Percentiles rank a stretch among this genome's conserved stretches.
Evolutionary conservation across 92 coral and sea anemone species (phyloP).

Genomic region (Epizoanthus scotinus): DNA sequence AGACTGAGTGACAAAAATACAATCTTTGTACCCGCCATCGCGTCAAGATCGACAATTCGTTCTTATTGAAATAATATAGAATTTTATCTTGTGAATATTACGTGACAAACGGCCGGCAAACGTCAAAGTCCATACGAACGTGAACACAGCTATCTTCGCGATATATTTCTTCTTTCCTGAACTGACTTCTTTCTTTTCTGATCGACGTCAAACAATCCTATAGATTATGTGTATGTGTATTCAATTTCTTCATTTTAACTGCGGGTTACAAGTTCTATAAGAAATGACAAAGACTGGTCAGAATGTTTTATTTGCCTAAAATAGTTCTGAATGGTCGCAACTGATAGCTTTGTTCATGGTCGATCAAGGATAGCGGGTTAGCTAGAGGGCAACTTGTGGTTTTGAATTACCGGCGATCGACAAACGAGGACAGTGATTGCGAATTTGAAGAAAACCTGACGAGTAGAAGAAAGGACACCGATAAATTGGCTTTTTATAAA

Average conservation of each 20-base stretch:
- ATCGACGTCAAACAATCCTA: too few relatives aligned
- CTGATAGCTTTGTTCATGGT: conserved; percentile 19
- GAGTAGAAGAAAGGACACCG: not conserved
- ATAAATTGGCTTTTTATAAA: not conserved
- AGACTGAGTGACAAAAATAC: too few relatives aligned
- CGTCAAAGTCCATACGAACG: not conserved
- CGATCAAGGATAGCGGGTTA: conserved; percentile 22
- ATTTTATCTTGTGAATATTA: not conserved
- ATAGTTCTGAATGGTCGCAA: conserved; percentile 11
- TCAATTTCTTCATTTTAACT: too few relatives aligned
- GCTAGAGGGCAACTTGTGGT: conserved; percentile 30
- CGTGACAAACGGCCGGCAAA: not conserved
- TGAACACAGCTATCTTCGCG: too few relatives aligned
- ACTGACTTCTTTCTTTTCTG: too few relatives aligned
- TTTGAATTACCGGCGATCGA: conserved; percentile 9
- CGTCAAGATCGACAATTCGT: too few relatives aligned
- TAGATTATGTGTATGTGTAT: too few relatives aligned
- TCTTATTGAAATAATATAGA: not conserved
- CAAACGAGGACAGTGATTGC: not conserved
- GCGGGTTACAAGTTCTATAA: too few relatives aligned
- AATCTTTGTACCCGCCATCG: too few relatives aligned
- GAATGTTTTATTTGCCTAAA: not conserved
- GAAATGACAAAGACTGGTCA: not conserved
- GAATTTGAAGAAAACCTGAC: not conserved
- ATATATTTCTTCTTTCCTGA: too few relatives aligned